A percentile compares a stretch with the other conserved stretches of the same genome.
These are phyloP conservation scores for Echinops telfairi DNA, from an alignment of 2,113 vertebrate genomes.

Conservation along the genomic window DNA sequence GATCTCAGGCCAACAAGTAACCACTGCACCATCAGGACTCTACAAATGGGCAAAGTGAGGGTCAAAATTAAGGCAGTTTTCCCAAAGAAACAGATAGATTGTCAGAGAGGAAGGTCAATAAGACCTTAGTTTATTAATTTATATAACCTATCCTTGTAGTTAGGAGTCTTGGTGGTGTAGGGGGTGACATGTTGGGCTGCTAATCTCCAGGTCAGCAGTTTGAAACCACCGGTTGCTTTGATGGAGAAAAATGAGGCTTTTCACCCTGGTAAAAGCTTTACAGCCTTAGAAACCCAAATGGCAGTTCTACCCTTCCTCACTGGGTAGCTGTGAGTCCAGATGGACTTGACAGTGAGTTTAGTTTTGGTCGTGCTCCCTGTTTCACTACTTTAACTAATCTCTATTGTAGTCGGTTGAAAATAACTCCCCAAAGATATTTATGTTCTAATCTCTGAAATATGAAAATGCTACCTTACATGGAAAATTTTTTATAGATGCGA, in stretches of 20 bases:
- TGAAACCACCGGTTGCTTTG: neutral
- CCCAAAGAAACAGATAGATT: neutral
- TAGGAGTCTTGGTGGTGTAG: too few species aligned
- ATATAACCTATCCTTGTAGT: neutral
- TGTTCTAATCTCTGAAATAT: neutral
- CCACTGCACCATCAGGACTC: too few species aligned
- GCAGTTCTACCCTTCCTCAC: too few species aligned
- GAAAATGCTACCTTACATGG: neutral
- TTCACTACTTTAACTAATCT: neutral
- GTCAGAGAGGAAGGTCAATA: neutral
- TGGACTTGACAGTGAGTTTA: too few species aligned
- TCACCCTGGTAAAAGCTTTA: too few species aligned
- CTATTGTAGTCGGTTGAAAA: neutral
- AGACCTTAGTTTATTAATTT: neutral
- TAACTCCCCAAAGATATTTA: neutral
- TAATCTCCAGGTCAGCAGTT: neutral
- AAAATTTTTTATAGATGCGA: neutral
- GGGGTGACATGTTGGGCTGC: neutral
- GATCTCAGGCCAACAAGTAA: too few species aligned
- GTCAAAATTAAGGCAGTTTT: neutral
- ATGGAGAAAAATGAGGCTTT: too few species aligned
- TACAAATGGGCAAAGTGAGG: too few species aligned
- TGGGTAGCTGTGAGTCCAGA: neutral
- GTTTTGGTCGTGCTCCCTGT: neutral
- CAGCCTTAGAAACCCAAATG: neutral